A percentile compares a stretch with the other conserved stretches of the same genome.
Evolutionary conservation across 2,888 invertebrate species (phyloP).

Genomic region (Oligia strigilis): DNA sequence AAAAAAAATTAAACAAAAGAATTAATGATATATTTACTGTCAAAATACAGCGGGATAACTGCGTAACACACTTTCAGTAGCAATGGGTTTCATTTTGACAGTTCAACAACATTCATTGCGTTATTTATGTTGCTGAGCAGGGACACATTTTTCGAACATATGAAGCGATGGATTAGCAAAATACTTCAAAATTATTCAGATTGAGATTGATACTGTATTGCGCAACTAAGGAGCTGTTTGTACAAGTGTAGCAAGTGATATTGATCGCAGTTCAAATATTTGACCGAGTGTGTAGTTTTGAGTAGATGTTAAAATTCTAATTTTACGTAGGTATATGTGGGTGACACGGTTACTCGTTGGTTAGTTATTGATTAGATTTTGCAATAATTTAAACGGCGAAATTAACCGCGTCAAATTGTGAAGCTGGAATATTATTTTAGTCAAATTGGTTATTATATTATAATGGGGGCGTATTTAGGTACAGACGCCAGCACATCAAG

Average conservation of each 20-base stretch:
- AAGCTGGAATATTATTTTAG: conserved; percentile 5
- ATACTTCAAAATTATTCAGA: too few relatives aligned
- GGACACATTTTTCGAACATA: too few relatives aligned
- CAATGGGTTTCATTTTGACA: too few relatives aligned
- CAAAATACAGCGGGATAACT: conserved; percentile 29
- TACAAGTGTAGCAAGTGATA: conserved; percentile 67
- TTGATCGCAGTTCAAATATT: conserved; percentile 54
- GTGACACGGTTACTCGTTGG: conserved; percentile 55
- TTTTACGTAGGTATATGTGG: conserved; percentile 28
- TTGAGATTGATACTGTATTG: too few relatives aligned
- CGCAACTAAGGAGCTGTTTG: conserved; percentile 53
- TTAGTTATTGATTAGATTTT: conserved; percentile 25
- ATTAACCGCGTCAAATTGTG: conserved; percentile 15
- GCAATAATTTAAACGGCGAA: conserved; percentile 16
- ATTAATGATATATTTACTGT: conserved; percentile 76
- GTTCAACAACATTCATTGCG: too few relatives aligned
- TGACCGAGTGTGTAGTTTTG: conserved; percentile 15
- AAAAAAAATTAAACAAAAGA: conserved; percentile 69
- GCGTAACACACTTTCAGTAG: too few relatives aligned
- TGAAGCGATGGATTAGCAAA: too few relatives aligned
- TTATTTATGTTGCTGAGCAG: too few relatives aligned
- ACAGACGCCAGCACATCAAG: background rate
- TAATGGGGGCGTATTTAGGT: background rate
- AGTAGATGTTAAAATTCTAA: conserved; percentile 25
- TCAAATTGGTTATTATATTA: background rate